Evolutionary conservation across 1,140 invertebrate species (phyloP), one percentile per base, ranked within the genome.

Genomic region (Aphaenogaster rudis): DNA sequence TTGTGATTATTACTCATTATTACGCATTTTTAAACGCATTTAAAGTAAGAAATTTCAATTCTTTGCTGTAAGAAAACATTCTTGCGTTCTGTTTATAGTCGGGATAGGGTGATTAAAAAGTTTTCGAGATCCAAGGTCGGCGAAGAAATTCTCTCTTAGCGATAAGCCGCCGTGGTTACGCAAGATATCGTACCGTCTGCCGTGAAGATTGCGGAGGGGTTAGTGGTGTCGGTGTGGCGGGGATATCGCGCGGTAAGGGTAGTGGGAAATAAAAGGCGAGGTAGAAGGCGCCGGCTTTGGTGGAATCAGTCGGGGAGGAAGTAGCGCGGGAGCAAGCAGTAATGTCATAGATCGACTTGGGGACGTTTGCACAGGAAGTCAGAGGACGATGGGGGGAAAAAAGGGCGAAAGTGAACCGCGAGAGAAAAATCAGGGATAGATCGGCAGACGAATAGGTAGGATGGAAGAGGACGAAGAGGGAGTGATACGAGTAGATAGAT

Each of bases 311-410:
- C 28, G 69, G 82, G 21, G 52, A 63, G 48, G 86, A 86, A 80
- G 64, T 77, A 86, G 54, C 52, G 81, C 39, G 59, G 28, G 57
- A 86, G 84, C 71, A 64, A 87, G 84, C 64, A 59, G 85, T 86
- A 86, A 87, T 87, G 85, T 88, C 85, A 88, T 88, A 88, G 87
- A 88, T 76, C 54, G 84, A 79, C 82, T 88, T 64, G 86, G 52
- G 57, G 86, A 82, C 66, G 78, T 67, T 87, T 67, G 63, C 64
- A 66, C 66, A 71, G 52, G 64, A 71, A 67, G 72, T 33, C 39
- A 33, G 64, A 45, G n/a, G 33, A 39, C 71, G 78, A 52, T 39
- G 77, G 72, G 17, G 42, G 21, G 1, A 72, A 57, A 61, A 28
- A 59, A 67, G n/a, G 45, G 21, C n/a, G n/a, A 74, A 74, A 84